Conservation (phyloP, 2,888 invertebrate species). For the Drosophila gaucha region DNA sequence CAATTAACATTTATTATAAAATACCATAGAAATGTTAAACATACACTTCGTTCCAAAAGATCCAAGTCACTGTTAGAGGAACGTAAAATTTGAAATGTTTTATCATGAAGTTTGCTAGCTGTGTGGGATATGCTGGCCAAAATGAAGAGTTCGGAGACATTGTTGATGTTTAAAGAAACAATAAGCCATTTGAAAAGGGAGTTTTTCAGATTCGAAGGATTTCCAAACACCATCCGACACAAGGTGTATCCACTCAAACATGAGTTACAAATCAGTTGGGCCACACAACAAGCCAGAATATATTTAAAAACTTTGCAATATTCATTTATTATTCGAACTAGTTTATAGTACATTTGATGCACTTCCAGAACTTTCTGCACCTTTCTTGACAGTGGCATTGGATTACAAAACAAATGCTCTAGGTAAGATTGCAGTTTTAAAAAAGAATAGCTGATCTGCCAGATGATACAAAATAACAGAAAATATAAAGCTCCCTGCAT, state of each 20-base stretch:
- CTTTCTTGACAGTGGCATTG: slow-evolving; percentile 3
- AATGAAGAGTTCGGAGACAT: neutral
- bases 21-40: neutral
- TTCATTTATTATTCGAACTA: slow-evolving; percentile 10
- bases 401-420: slow-evolving; percentile 1
- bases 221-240: neutral
- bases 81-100: slow-evolving; percentile 6
- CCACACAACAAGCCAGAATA: neutral
- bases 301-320: slow-evolving; percentile 16
- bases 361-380: neutral
- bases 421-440: neutral
- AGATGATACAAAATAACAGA: slow-evolving; percentile 2
- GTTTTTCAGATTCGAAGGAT: neutral
- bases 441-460: slow-evolving; percentile 1
- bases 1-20: neutral
- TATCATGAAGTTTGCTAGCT: neutral
- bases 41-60: slow-evolving; percentile 31
- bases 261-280: neutral
- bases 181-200: neutral
- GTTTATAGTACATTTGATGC: slow-evolving; percentile 10
- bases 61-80: neutral
- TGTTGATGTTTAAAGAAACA: neutral
- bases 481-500: neutral
- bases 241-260: slow-evolving; percentile 7
- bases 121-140: neutral